A percentile compares a stretch with the other conserved stretches of the same genome.
These are phyloP conservation scores for Cheilosia urbana DNA, from an alignment of 2,888 invertebrate species.

Conservation along the genomic window DNA sequence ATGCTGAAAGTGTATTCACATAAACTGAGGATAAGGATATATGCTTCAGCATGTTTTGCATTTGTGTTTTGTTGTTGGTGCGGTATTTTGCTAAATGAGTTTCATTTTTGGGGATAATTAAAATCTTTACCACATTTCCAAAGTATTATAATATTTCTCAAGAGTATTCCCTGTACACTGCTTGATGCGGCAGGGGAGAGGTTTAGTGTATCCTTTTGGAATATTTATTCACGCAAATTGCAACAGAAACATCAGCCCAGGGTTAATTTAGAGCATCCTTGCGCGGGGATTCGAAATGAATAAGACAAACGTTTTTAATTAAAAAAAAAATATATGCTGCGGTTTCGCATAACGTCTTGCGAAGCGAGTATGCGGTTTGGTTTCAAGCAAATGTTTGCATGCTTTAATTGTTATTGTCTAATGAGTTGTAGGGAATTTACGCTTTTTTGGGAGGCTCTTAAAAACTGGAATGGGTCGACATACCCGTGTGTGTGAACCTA, in stretches of 20 bases:
- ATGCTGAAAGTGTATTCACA: conserved; percentile 23
- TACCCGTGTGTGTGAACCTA: too few relatives aligned
- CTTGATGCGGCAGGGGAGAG: background rate
- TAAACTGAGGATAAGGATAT: conserved; percentile 4
- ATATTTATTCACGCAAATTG: conserved; percentile 29
- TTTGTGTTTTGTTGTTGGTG: conserved; percentile 31
- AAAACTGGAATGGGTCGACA: background rate
- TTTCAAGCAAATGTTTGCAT: conserved; percentile 3
- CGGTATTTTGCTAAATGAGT: conserved; percentile 44
- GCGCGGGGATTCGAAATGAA: background rate
- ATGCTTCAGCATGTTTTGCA: conserved; percentile 54
- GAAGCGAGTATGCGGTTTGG: background rate
- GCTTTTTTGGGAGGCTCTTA: background rate
- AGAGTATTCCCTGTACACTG: background rate
- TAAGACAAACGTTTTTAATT: conserved; percentile 28
- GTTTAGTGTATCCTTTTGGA: conserved; percentile 24
- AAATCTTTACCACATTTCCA: conserved; percentile 64
- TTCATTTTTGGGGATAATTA: conserved; percentile 47
- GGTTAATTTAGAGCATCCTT: conserved; percentile 11
- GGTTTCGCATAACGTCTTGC: conserved; percentile 25
- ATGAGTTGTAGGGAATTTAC: background rate
- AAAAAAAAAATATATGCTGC: conserved; percentile 28
- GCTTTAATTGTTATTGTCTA: background rate
- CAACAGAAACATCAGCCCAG: background rate
- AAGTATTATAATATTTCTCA: conserved; percentile 23